Percentiles rank a stretch among this genome's conserved stretches.
Conservation (phyloP, 2,797 vertebrate genomes). For the Alca torda region DNA sequence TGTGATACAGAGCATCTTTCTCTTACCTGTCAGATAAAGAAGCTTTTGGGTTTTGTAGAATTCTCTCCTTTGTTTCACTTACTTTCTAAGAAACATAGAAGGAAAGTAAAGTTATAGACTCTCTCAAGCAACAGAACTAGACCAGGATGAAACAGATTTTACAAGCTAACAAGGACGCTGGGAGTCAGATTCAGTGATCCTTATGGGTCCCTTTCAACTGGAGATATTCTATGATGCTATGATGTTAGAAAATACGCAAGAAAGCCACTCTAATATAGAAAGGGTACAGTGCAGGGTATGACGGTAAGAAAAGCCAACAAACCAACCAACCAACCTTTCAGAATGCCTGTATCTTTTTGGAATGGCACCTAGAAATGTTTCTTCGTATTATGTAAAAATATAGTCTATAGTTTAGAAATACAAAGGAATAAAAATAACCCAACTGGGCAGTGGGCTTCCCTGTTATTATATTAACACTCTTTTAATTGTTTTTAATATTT, state of each 20-base stretch:
- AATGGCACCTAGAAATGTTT: not conserved
- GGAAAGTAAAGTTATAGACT: not conserved
- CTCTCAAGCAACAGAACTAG: not conserved
- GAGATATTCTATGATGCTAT: not conserved
- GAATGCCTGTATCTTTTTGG: not conserved
- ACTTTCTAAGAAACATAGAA: constrained; percentile 44
- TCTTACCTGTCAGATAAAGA: constrained; percentile 49
- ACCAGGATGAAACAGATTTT: not conserved
- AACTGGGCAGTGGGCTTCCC: not conserved
- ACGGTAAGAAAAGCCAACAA: not conserved
- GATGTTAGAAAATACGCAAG: not conserved
- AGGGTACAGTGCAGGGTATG: not conserved
- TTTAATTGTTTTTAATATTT: not conserved
- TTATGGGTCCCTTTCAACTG: not conserved
- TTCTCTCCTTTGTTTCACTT: not conserved
- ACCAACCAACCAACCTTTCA: not conserved
- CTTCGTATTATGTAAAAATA: not conserved
- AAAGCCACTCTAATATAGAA: not conserved
- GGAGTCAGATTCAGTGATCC: not conserved
- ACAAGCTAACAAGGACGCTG: not conserved
- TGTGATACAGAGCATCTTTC: not conserved
- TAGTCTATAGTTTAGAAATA: not conserved
- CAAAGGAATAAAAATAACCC: not conserved
- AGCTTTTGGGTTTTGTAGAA: not conserved
- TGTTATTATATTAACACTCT: not conserved